Conservation (phyloP, 1,140 invertebrate genomes). For the Fopius arisanus region DNA sequence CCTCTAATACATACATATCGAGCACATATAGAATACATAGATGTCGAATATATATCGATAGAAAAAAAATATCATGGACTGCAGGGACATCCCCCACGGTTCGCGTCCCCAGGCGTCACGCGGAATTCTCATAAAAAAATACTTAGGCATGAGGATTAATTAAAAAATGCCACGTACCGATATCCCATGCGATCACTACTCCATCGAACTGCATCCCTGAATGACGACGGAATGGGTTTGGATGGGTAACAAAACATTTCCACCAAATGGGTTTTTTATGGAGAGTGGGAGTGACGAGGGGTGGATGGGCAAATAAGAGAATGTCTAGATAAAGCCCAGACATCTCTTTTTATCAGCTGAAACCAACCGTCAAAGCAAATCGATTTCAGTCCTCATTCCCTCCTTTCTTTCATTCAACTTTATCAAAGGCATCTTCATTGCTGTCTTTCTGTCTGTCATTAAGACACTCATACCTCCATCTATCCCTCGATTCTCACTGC, state of each 20-base stretch:
- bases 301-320: background rate
- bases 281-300: background rate
- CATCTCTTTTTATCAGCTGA: background rate
- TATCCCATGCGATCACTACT: conserved; percentile 10
- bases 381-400: background rate
- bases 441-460: conserved; percentile 7
- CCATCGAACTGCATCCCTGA: background rate
- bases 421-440: conserved; percentile 5
- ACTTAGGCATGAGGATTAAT: conserved; percentile 47
- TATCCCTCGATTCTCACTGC: background rate
- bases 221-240: background rate
- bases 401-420: background rate
- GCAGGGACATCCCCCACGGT: background rate
- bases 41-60: background rate
- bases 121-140: conserved; percentile 55
- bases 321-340: background rate
- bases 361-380: conserved; percentile 4
- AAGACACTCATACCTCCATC: background rate
- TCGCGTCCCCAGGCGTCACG: conserved; percentile 37
- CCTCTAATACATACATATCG: background rate
- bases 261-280: background rate
- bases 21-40: too few species aligned
- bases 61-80: background rate
- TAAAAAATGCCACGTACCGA: conserved; percentile 53
- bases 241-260: background rate